Base-by-base conservation (phyloP, 2,113 vertebrate species). In the Miniopterus natalensis region DNA sequence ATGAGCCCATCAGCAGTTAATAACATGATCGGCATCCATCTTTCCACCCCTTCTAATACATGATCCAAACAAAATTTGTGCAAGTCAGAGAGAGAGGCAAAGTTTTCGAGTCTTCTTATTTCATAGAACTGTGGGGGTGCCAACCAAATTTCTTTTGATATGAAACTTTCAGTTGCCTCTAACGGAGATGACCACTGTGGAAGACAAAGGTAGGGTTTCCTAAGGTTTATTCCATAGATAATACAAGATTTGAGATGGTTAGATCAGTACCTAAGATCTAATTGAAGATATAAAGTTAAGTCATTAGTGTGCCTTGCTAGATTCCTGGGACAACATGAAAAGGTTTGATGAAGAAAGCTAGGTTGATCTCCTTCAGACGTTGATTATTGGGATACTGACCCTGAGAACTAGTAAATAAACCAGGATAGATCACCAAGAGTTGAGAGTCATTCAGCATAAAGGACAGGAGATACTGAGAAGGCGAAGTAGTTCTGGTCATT, bases 111-210 rank as follows among this genome's bases (percentile, higher is more conserved):
- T 85, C 99, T 99, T 91, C 99, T 98, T 12, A 99, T 73, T 80
- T 99, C 99, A 25, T 99, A 99, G 94, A 99, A 99, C 98, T 99
- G 99, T 1, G 99, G 99, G 0, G 99, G 98, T 29, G 99, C 94
- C n/a, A 99, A 94, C 98, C 98, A 98, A 70, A 99, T 84, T 94
- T 99, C 96, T 85, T 95, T 96, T 27, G 98, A 97, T 75, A 92
- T 94, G 91, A 98, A 99, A 70, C 96, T 97, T 87, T 98, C 97
- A 3, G 99, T 97, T 42, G 99, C 97, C 93, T 99, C 99, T 36
- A 97, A 66, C 1, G 99, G 99, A 3, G 99, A 98, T n/a, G 98
- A 98, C 99, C 99, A 99, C 99, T 99, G 98, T 78, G 97, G 93
- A 87, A 97, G 53, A 95, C 91, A 96, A 97, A 97, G 3, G 55